Conservation (phyloP, 1,140 invertebrate species). For the Euwallacea fornicatus region DNA sequence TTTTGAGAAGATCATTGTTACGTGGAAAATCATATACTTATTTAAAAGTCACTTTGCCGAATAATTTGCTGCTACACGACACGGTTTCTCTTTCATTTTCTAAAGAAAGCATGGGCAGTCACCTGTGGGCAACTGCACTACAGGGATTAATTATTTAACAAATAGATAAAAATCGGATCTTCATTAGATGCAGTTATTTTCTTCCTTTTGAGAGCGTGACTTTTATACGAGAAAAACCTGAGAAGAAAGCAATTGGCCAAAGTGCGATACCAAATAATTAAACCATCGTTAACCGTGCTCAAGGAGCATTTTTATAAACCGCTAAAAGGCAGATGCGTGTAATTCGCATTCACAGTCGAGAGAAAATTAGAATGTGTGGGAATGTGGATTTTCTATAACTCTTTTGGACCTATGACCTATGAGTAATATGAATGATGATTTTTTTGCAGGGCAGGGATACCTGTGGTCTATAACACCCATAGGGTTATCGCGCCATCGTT, state of each 20-base stretch:
- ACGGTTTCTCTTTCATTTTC: constrained; percentile 1
- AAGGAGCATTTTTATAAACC: neutral
- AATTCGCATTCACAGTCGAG: too few species aligned
- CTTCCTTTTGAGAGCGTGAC: neutral
- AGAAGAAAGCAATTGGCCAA: too few species aligned
- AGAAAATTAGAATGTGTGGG: too few species aligned
- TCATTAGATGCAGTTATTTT: neutral
- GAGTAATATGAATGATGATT: too few species aligned
- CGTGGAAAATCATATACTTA: too few species aligned
- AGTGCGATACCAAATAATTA: neutral
- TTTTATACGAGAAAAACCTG: neutral
- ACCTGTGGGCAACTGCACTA: neutral
- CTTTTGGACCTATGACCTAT: too few species aligned
- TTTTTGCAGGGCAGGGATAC: too few species aligned
- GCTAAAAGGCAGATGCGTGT: too few species aligned
- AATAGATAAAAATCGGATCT: neutral
- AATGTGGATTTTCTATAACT: too few species aligned
- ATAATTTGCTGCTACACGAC: neutral
- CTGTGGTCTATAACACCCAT: neutral
- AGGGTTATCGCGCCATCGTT: neutral
- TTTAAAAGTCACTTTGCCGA: too few species aligned
- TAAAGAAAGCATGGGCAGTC: neutral
- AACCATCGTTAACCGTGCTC: neutral
- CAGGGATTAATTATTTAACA: neutral
- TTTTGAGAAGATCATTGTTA: too few species aligned